Conservation (phyloP, 2,113 vertebrate genomes). For the Marmota flaviventris region DNA sequence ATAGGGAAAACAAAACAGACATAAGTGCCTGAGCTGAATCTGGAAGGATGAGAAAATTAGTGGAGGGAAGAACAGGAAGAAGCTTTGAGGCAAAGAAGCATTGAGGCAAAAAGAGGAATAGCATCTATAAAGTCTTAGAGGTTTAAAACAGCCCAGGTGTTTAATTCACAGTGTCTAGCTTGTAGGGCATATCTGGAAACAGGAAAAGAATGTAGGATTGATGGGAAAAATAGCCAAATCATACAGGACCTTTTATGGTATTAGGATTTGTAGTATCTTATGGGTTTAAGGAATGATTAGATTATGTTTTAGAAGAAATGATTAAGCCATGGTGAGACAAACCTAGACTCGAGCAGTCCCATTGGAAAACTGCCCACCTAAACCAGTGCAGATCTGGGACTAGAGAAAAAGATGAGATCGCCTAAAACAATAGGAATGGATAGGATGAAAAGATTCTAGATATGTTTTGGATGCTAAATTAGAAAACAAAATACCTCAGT, state of each 20-base stretch:
- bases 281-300: not conserved
- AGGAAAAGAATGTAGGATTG: not conserved
- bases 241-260: not conserved
- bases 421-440: not conserved
- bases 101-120: not conserved
- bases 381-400: not conserved
- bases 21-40: not conserved
- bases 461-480: slow-evolving; percentile 25
- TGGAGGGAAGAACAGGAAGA: not conserved
- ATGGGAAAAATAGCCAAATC: not conserved
- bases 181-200: not conserved
- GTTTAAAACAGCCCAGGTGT: not conserved
- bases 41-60: not conserved
- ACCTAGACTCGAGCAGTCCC: not conserved
- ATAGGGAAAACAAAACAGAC: not conserved
- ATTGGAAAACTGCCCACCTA: not conserved
- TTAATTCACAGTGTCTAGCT: not conserved
- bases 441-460: not conserved
- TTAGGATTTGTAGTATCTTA: not conserved
- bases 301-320: slow-evolving; percentile 1
- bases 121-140: not conserved
- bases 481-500: not conserved
- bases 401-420: slow-evolving; percentile 8
- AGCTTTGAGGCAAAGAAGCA: not conserved
- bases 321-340: not conserved